Evolutionary conservation across 2,888 invertebrate genomes (phyloP), one percentile per base, ranked within the genome.

Genomic region (Bellardia bayeri): DNA sequence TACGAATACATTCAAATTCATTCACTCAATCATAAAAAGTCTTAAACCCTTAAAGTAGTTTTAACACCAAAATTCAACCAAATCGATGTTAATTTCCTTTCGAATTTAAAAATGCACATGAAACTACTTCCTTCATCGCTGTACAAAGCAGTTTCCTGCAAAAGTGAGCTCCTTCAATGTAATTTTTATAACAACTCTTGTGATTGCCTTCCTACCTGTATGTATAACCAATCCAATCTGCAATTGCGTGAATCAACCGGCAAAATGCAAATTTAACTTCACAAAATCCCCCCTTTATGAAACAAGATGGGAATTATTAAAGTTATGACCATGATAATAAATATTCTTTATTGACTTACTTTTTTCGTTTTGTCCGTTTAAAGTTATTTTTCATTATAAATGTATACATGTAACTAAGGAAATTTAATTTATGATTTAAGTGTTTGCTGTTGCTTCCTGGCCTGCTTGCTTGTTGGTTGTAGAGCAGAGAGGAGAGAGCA

Each of bases 271-370:
- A 76, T 75, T 33, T 23, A 61, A 75, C 69, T 75, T 61, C 75
- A 82, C 76, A 56, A 76, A 69, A 76, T 4, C 42, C 49, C 69
- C 61, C 61, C 4, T 9, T 13, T 5, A 23, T 4, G 13, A 85
- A 85, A 69, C 69, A 80, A 85, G 58, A 72, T 63, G 66, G 68
- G 68, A 80, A 80, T 79, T 61, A 58, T 74, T 54, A 63, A 85
- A 85, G 61, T 80, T 75, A 85, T 80, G 63, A 74, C 51, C 74
- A 72, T 49, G 61, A 80, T 75, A 69, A 80, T 75, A 69, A 74
- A 68, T 80, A 75, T 85, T 74, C 51, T 30, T 16, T 66, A 66
- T 42, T 71, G 63, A 56, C 45, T 72, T 71, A 2, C 66, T 49
- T 9, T 56, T 66, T 7, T 54, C 9, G 1, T 13, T 63, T 68